Conservation (phyloP, 2,888 invertebrate species). For the Zaprionus obscuricornis region DNA sequence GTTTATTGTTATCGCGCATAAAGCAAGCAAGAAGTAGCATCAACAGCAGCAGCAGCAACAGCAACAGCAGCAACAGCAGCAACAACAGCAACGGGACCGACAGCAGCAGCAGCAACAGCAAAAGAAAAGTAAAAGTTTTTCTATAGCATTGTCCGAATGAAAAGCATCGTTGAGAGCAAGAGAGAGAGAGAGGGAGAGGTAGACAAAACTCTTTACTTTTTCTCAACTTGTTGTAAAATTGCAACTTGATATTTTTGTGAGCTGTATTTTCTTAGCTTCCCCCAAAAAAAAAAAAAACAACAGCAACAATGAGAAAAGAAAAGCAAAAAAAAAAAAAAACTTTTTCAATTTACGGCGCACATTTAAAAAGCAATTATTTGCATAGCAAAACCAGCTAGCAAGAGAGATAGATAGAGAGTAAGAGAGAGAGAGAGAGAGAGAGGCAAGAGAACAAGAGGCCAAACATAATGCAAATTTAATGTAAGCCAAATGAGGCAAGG, state of each 20-base stretch:
- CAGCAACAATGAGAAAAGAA: too few relatives aligned
- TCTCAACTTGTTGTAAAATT: constrained; percentile 34
- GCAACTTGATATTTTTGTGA: constrained; percentile 50
- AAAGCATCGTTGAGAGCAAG: not conserved
- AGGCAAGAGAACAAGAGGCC: not conserved
- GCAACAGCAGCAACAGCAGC: too few relatives aligned
- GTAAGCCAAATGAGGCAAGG: constrained; percentile 30
- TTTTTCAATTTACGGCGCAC: constrained; percentile 70
- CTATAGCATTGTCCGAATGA: constrained; percentile 11
- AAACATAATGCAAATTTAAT: constrained; percentile 43
- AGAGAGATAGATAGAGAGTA: not conserved
- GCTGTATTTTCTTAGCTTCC: constrained; percentile 37
- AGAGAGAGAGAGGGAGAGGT: too few relatives aligned
- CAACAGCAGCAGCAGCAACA: too few relatives aligned
- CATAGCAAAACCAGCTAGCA: constrained; percentile 12
- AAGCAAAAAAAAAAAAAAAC: too few relatives aligned
- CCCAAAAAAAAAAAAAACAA: too few relatives aligned
- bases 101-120: too few relatives aligned
- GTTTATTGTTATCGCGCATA: constrained; percentile 50
- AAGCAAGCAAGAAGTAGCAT: too few relatives aligned
- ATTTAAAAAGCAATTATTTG: constrained; percentile 66
- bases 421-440: constrained; percentile 1
- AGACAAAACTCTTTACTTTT: too few relatives aligned
- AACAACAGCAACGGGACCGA: too few relatives aligned
- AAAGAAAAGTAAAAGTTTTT: constrained; percentile 51